Conservation (phyloP, 2,113 vertebrate species). For the Microtus montanus region DNA sequence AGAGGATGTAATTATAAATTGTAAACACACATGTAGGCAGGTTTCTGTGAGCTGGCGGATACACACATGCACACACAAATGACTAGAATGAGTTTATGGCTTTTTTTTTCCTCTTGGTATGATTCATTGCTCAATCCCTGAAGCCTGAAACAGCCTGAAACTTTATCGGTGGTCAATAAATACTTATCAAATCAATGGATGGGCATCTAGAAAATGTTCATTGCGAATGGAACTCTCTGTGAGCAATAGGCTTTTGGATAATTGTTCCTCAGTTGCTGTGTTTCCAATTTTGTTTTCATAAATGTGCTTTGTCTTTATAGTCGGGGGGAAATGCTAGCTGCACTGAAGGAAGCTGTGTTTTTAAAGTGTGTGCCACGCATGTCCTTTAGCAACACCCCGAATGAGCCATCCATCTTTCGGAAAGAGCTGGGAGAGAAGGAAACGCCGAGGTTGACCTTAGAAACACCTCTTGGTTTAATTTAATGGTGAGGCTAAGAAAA, state of each 20-base stretch:
- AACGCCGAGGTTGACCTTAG: background rate
- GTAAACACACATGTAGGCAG: background rate
- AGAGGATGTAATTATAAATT: background rate
- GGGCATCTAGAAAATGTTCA: background rate
- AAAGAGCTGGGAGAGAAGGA: background rate
- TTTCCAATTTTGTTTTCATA: slow-evolving; percentile 22
- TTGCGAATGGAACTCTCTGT: background rate
- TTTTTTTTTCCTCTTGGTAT: background rate
- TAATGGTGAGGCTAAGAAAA: background rate
- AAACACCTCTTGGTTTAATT: background rate
- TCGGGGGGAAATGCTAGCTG: background rate
- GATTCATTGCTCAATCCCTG: background rate
- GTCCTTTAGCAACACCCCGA: background rate
- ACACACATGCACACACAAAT: background rate
- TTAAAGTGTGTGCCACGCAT: background rate
- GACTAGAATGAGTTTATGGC: background rate
- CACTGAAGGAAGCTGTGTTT: background rate
- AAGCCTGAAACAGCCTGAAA: background rate
- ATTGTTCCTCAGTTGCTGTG: background rate
- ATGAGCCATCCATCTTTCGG: background rate
- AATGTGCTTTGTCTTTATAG: slow-evolving; percentile 6
- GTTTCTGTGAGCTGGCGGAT: no score
- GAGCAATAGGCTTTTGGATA: background rate
- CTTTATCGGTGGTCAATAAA: background rate
- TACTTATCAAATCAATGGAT: background rate